Conservation (phyloP, 2,797 vertebrate species). For the Euphonia xanthogaster region DNA sequence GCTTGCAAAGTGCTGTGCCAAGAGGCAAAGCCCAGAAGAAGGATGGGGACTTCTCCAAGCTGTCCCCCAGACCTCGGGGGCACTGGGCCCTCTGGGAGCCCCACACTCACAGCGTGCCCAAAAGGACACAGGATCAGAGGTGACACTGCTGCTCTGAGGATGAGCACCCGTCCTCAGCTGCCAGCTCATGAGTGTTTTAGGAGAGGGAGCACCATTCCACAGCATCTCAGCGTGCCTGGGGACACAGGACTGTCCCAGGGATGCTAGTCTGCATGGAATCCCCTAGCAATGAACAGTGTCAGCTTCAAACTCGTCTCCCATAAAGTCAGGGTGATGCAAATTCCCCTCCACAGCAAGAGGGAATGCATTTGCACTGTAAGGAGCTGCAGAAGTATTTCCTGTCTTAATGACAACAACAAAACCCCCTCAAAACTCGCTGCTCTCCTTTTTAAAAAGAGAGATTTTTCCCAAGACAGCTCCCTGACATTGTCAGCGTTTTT, state of each 20-base stretch:
- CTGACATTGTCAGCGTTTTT: neutral
- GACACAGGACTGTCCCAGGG: neutral
- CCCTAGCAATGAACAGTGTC: neutral
- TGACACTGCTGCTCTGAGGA: neutral
- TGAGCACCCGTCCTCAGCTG: neutral
- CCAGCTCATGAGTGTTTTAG: neutral
- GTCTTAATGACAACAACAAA: neutral
- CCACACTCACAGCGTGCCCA: neutral
- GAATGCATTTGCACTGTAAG: neutral
- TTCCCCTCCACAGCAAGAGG: neutral
- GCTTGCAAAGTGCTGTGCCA: neutral
- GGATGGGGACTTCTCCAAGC: neutral
- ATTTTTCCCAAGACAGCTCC: neutral
- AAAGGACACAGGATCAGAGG: neutral
- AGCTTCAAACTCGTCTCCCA: neutral
- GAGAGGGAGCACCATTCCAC: neutral
- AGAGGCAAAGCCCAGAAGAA: neutral
- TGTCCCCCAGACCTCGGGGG: rapidly evolving
- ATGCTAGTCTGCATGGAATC: neutral
- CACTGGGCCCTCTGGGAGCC: neutral
- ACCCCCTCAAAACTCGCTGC: neutral
- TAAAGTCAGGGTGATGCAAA: neutral
- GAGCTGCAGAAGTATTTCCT: neutral
- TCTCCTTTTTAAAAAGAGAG: neutral
- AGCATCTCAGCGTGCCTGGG: rapidly evolving